Percentiles rank a stretch among this genome's conserved stretches.
phyloP scores from a whole-genome alignment of 2,113 vertebrate genomes.

The Stegostoma tigrinum region DNA sequence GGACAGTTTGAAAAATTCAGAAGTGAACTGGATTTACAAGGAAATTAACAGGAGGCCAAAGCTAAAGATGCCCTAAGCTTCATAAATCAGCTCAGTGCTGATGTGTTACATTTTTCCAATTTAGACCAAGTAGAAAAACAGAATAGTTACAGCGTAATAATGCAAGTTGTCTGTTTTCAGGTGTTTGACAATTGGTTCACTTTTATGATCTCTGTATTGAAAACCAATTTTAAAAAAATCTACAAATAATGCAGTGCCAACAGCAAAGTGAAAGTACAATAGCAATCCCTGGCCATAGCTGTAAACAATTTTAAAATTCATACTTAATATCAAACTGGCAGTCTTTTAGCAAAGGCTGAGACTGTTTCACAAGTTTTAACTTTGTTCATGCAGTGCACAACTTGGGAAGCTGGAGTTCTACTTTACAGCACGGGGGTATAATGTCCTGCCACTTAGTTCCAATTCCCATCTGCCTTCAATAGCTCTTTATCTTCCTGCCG shows the following conservation, averaged over 20 bases:
- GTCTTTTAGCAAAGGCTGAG: neutral
- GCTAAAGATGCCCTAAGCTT: neutral
- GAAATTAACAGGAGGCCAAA: neutral
- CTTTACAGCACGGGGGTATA: neutral
- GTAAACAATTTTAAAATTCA: neutral
- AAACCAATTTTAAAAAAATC: neutral
- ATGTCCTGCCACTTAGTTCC: conserved; percentile 2
- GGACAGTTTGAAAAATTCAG: neutral
- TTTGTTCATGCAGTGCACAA: neutral
- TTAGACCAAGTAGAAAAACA: neutral
- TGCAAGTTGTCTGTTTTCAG: neutral
- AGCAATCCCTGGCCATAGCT: neutral
- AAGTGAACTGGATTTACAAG: neutral
- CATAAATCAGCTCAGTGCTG: neutral
- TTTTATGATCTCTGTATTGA: neutral
- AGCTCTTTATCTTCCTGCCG: neutral
- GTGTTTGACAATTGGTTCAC: neutral
- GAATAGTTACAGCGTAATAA: neutral
- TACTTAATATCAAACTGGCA: neutral
- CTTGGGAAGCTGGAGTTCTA: neutral
- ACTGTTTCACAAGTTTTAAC: neutral
- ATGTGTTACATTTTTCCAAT: neutral
- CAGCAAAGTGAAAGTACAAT: neutral
- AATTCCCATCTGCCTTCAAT: conserved; percentile 17
- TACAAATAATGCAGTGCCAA: neutral